Conservation (phyloP, 1,140 invertebrate species). For the Caenorhabditis briggsae region DNA sequence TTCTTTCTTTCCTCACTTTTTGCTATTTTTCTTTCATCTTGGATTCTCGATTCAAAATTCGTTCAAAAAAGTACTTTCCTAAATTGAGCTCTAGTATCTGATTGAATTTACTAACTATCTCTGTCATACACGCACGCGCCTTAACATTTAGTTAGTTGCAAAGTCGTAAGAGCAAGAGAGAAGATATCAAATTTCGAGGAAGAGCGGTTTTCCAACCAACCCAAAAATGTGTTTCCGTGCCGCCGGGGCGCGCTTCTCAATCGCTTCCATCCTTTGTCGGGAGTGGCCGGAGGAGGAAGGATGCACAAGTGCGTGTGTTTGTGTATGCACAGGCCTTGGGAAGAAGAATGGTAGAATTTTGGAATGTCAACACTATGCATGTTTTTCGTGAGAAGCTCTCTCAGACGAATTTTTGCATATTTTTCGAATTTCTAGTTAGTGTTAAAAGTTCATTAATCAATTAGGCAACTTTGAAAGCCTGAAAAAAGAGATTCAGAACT, state of each 20-base stretch:
- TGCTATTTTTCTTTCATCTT: not conserved
- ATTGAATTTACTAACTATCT: too few relatives aligned
- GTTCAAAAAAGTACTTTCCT: too few relatives aligned
- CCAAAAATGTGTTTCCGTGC: slow-evolving; percentile 55
- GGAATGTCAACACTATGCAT: slow-evolving; percentile 53
- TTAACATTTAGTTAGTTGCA: not conserved
- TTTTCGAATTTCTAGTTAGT: not conserved
- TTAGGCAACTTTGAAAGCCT: too few relatives aligned
- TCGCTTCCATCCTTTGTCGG: slow-evolving; percentile 54
- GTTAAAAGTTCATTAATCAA: too few relatives aligned
- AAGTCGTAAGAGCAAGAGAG: not conserved
- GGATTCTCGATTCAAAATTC: too few relatives aligned
- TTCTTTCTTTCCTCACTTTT: slow-evolving; percentile 20
- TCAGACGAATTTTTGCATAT: slow-evolving; percentile 23
- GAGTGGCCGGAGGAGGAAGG: slow-evolving; percentile 16
- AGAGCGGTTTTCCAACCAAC: slow-evolving; percentile 30
- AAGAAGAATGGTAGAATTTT: slow-evolving; percentile 41
- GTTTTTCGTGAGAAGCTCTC: slow-evolving; percentile 37
- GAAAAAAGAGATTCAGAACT: too few relatives aligned
- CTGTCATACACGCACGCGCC: too few relatives aligned
- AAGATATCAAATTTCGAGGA: slow-evolving; percentile 43
- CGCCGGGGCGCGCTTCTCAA: slow-evolving; percentile 50
- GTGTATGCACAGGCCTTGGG: slow-evolving; percentile 55
- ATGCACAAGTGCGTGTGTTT: slow-evolving; percentile 34
- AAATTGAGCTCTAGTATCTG: too few relatives aligned